Evolutionary conservation across 37 sponge, comb jelly and placozoan species (phyloP).

Genomic region (Cladorhizidae sp.): DNA sequence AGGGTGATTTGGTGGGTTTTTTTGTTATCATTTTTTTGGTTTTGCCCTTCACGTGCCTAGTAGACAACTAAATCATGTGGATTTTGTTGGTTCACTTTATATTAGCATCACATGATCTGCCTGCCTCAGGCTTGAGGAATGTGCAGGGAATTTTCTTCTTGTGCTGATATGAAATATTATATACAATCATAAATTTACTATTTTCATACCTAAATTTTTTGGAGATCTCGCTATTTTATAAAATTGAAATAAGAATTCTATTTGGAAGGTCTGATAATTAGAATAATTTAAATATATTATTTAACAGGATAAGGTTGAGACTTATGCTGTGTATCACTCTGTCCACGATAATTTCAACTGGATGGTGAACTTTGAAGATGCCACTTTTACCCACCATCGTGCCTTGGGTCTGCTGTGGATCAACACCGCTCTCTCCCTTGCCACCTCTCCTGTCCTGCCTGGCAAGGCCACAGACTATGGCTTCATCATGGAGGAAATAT

Average conservation of each 20-base stretch:
- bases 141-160: too few relatives aligned
- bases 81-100: too few relatives aligned
- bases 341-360: conserved; percentile 80
- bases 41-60: too few relatives aligned
- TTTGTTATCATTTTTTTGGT: too few relatives aligned
- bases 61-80: too few relatives aligned
- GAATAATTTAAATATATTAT: not conserved
- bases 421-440: conserved; percentile 36
- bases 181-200: too few relatives aligned
- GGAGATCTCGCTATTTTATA: not conserved
- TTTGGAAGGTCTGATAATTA: not conserved
- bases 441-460: conserved; percentile 63
- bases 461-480: conserved; percentile 46
- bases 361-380: conserved; percentile 51
- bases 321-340: conserved; percentile 76
- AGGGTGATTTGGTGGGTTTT: too few relatives aligned
- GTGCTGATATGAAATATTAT: too few relatives aligned
- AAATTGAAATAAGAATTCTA: not conserved
- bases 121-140: too few relatives aligned
- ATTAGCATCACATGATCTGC: too few relatives aligned
- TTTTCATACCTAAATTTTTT: not conserved
- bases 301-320: not conserved
- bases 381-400: conserved; percentile 48
- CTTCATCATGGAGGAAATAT: conserved; percentile 17
- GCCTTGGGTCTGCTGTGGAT: conserved; percentile 64